Evolutionary conservation across 2,113 vertebrate species (phyloP).

Genomic region (Corythoichthys haematopterus): DNA sequence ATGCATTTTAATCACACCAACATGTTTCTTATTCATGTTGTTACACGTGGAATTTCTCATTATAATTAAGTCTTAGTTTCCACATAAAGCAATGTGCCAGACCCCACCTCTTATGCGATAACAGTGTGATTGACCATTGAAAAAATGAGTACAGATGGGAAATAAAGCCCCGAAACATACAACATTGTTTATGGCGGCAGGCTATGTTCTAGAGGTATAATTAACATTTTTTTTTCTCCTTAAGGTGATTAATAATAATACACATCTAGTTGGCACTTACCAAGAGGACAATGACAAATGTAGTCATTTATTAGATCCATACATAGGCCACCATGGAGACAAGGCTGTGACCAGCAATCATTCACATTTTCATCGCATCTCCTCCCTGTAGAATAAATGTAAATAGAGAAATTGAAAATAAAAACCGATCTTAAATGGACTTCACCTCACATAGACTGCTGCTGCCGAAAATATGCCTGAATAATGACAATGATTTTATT

Average conservation of each 20-base stretch:
- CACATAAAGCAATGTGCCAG: neutral
- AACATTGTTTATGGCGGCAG: too few relatives aligned
- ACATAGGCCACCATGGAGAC: constrained; percentile 74
- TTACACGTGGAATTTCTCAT: neutral
- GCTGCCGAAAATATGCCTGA: neutral
- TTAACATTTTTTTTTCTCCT: constrained; percentile 38
- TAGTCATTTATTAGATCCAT: constrained; percentile 68
- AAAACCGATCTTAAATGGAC: constrained; percentile 7
- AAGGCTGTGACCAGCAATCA: constrained; percentile 69
- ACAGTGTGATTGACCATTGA: neutral
- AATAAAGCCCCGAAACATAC: neutral
- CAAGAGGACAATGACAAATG: constrained; percentile 69
- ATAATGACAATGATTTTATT: neutral
- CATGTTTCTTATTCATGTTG: neutral
- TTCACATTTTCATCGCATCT: constrained; percentile 59
- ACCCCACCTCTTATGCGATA: neutral
- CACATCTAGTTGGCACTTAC: constrained; percentile 58
- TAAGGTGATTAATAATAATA: constrained; percentile 41
- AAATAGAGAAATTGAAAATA: constrained; percentile 21
- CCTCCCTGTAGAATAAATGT: constrained; percentile 59
- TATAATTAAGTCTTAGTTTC: neutral
- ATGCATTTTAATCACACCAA: neutral
- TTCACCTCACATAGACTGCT: constrained; percentile 5
- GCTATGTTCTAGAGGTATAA: constrained; percentile 17
- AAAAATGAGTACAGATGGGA: neutral